Base-by-base conservation (phyloP, 2,797 vertebrate genomes). In the Gobio occitaniae region DNA sequence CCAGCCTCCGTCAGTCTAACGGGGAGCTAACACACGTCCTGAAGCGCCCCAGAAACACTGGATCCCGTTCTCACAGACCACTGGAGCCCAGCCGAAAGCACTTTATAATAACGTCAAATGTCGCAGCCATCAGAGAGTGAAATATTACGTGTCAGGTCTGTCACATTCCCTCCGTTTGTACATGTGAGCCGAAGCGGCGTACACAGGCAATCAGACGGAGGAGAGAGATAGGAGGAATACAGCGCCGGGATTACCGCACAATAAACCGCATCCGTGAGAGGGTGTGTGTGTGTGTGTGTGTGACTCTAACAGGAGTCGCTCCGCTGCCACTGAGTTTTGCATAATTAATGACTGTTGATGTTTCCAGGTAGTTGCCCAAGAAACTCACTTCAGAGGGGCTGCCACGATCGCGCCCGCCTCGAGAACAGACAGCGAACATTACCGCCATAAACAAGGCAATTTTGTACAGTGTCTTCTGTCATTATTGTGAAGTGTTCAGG, bases 261-360 rank as follows among this genome's bases (percentile, higher is more conserved):
- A 94, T 89, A 93, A 92, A 91, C 69, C 71, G 88, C 90, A 92
- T 89, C 84, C 89, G 87, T 63, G 83, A 81, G 79, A 80, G 77
- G 84, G 71, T 36, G 7, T 0, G 32, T 32, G 32, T 32, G 25
- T 25, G 25, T 25, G 25, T 25, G 25, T 25, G 25, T 25, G 25
- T 32, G 94, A 93, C 92, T 93, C 93, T 94, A 94, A 94, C 93
- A 93, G 92, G 93, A 94, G 93, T 88, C 52, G 92, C 91, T 90
- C 93, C 89, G 92, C 89, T 84, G 90, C 91, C 89, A 89, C 91
- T 85, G 92, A 93, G 90, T 94, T 96, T 95, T 96, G 93, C 95
- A 96, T 96, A 95, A 96, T 96, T 95, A 96, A 96, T 95, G 93
- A 94, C 91, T 95, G 94, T 95, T 95, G 94, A 95, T 95, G 95